These are phyloP conservation scores for Lacanobia oleracea DNA, from an alignment of 2,888 invertebrate species.

Conservation along the genomic window DNA sequence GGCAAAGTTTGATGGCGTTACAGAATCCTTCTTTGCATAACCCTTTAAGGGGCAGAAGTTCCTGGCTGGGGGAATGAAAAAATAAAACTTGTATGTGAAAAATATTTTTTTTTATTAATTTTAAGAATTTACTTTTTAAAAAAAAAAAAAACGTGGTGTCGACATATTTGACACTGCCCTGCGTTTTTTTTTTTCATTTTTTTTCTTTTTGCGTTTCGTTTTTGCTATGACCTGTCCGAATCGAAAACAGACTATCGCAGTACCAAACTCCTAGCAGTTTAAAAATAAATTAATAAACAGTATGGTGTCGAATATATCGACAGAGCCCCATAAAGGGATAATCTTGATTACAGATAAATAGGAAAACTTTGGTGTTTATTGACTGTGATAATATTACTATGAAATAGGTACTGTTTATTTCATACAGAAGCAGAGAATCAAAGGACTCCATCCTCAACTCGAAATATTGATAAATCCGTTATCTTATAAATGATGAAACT, in stretches of 20 bases:
- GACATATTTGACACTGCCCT: no score
- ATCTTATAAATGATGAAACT: no score
- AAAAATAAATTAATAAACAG: neutral
- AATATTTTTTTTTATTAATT: no score
- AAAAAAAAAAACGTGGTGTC: no score
- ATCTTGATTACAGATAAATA: constrained; percentile 4
- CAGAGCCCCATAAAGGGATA: constrained; percentile 6
- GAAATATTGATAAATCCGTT: no score
- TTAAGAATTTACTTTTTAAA: no score
- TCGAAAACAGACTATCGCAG: neutral
- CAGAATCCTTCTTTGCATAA: neutral
- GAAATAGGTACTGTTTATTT: neutral
- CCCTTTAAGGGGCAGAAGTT: no score
- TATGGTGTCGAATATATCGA: constrained; percentile 8
- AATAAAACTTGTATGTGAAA: no score
- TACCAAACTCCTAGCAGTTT: constrained; percentile 6
- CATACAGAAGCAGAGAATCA: no score
- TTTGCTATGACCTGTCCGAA: constrained; percentile 15
- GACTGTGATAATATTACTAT: neutral
- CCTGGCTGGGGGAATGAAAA: no score
- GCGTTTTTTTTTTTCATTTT: neutral
- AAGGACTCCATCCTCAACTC: no score
- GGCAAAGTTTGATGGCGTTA: neutral
- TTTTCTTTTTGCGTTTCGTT: no score
- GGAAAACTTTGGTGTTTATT: constrained; percentile 3